phyloP scores from a whole-genome alignment of 2,888 invertebrate species.

The Drosophila mettleri region DNA sequence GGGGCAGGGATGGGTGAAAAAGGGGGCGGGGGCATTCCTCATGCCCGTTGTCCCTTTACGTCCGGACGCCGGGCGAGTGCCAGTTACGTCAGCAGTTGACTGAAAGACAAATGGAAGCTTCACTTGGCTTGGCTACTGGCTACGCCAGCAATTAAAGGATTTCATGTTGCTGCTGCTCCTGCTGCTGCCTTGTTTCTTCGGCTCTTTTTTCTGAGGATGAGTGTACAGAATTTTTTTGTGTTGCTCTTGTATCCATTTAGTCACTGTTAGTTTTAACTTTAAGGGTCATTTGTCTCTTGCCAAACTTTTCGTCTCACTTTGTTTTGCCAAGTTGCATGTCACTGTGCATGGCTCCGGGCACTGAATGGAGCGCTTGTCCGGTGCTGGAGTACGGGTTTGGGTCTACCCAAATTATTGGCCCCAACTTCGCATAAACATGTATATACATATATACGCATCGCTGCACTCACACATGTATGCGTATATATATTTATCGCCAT shows the following conservation, averaged over 20 bases:
- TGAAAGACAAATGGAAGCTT: constrained; percentile 79
- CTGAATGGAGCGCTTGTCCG: constrained; percentile 24
- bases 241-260: constrained; percentile 69
- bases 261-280: constrained; percentile 75
- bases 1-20: too few relatives aligned
- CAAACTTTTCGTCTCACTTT: constrained; percentile 72
- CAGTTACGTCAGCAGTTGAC: constrained; percentile 61
- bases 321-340: constrained; percentile 73
- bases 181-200: constrained; percentile 6
- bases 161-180: constrained; percentile 62
- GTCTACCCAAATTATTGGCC: constrained; percentile 41
- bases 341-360: constrained; percentile 56
- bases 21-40: neutral
- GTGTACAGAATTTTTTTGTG: constrained; percentile 36
- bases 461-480: neutral
- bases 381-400: constrained; percentile 14
- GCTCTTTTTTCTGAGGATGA: constrained; percentile 27
- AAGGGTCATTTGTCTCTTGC: constrained; percentile 80
- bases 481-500: constrained; percentile 46
- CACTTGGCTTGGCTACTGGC: constrained; percentile 74
- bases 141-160: constrained; percentile 82
- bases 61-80: constrained; percentile 4
- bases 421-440: constrained; percentile 8
- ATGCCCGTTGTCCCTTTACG: neutral
- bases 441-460: neutral